Evolutionary conservation across 2,888 invertebrate species (phyloP), one percentile per base, ranked within the genome.

Genomic region (Lobophora halterata): DNA sequence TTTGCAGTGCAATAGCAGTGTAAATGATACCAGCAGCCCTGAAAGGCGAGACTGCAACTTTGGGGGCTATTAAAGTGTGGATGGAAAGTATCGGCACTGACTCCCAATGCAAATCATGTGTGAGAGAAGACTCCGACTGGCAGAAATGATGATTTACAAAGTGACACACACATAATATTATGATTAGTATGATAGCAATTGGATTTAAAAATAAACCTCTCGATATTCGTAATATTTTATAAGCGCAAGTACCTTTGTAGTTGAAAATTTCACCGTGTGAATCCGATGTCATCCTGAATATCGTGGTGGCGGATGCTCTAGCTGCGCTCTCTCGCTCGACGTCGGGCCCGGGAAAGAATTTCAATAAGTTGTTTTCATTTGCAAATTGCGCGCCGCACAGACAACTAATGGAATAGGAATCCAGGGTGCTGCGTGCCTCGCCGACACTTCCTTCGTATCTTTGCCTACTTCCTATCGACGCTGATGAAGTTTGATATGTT

Each of bases 301-400:
- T 68, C 61, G 64, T 52, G 56, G 66, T 63, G 63, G 63, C 65
- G n/a, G n/a, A n/a, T n/a, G n/a, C 63, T 64, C 61, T 60, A 43
- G 57, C 54, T 56, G 50, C 52, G 57, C 51, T 60, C 62, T 58
- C 55, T 42, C 56, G 59, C 55, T 42, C 56, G 59, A 59, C 66
- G 65, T 64, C 71, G 66, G 63, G 63, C 69, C 42, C 69, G 74
- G 64, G 68, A 72, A 83, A 79, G 85, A 86, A 87, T 86, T 87
- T 85, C 86, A 86, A 85, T 86, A 86, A 86, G 83, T 87, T 85
- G 83, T 85, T 82, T 85, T 85, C 83, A 85, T 87, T 87, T 82
- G 83, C 85, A 85, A 86, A 87, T 85, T 81, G 79, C 78, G 79
- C 76, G 70, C 71, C 73, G 64, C 72, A 67, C 66, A 73, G 83